Conservation (phyloP, 1,140 invertebrate species). For the Bombus balteatus region DNA sequence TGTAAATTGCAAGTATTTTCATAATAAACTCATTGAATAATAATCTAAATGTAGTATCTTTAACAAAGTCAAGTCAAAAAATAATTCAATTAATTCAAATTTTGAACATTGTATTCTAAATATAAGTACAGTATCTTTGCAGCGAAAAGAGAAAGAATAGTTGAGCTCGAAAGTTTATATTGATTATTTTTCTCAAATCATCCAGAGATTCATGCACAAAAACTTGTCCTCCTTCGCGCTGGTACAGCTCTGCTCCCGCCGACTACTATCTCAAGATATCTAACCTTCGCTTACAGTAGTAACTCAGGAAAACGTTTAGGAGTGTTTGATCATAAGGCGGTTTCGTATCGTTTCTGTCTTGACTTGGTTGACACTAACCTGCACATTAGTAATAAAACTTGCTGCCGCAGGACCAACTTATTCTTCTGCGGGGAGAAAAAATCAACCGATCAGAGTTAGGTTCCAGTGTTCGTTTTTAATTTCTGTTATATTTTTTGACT, state of each 20-base stretch:
- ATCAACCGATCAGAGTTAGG: slow-evolving; percentile 78
- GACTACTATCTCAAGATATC: slow-evolving; percentile 75
- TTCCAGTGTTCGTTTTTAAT: slow-evolving; percentile 63
- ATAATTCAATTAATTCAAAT: background rate
- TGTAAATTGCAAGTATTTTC: background rate
- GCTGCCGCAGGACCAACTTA: slow-evolving; percentile 89
- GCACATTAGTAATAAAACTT: slow-evolving; percentile 91
- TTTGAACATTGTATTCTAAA: slow-evolving; percentile 6
- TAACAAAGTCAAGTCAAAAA: background rate
- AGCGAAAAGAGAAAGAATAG: slow-evolving; percentile 33
- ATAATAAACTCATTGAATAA: background rate
- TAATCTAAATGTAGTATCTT: too few relatives aligned
- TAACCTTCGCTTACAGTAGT: slow-evolving; percentile 73
- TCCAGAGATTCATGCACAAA: slow-evolving; percentile 73
- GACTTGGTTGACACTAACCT: slow-evolving; percentile 85
- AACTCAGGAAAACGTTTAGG: slow-evolving; percentile 76
- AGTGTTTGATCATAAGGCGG: slow-evolving; percentile 74
- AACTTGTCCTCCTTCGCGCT: slow-evolving; percentile 69
- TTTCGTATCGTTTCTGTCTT: slow-evolving; percentile 75
- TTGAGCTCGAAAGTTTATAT: slow-evolving; percentile 61
- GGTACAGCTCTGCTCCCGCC: slow-evolving; percentile 81
- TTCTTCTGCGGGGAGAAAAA: slow-evolving; percentile 87
- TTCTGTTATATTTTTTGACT: slow-evolving; percentile 58
- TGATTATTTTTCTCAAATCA: slow-evolving; percentile 59
- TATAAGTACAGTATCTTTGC: background rate